Base-by-base conservation (phyloP, 2,888 invertebrate species). In the Drosophila anomelani region DNA sequence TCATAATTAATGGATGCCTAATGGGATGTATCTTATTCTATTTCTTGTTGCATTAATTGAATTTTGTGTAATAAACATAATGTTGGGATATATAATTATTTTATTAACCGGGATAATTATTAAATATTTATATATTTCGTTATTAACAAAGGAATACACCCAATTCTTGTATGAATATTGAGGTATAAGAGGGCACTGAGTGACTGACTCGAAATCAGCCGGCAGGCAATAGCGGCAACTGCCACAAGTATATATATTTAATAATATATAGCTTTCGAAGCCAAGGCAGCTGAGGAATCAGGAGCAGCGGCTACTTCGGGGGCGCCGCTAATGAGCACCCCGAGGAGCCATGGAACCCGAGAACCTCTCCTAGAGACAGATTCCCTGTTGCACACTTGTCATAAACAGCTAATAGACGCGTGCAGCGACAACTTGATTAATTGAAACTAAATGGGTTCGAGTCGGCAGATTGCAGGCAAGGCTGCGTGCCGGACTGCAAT, bases 331-430 rank as follows among this genome's bases (percentile, higher is more conserved):
- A 83, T 83, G 82, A 87, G 81, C 73, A 56, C 4, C 68, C 58
- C 15, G 32, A 58, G 68, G 71, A 44, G 15, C 15, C 34, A 17
- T 5, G 26, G n/a, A 54, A 34, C 9, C 44, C 13, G 26, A 34
- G 49, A 13, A 20, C 17, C 55, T 60, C 36, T 17, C 17, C 49
- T 4, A 13, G 13, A 9, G 12, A 38, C 29, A 47, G 34, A 61
- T 58, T 61, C 59, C 61, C 70, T 70, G 34, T 36, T 51, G 51
- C 69, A 44, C 68, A 76, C 51, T 60, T 76, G 75, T 88, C 89
- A 85, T 85, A 85, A 85, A 84, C 84, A 85, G 84, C 84, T 88
- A 85, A 85, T 85, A 88, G 89, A 88, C 85, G 85, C 84, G 78
- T 72, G 76, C 85, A 85, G 85, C 89, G 89, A 85, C 85, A 87